Base-by-base conservation (phyloP, 1,140 invertebrate genomes). In the Eubasilissa regina region DNA sequence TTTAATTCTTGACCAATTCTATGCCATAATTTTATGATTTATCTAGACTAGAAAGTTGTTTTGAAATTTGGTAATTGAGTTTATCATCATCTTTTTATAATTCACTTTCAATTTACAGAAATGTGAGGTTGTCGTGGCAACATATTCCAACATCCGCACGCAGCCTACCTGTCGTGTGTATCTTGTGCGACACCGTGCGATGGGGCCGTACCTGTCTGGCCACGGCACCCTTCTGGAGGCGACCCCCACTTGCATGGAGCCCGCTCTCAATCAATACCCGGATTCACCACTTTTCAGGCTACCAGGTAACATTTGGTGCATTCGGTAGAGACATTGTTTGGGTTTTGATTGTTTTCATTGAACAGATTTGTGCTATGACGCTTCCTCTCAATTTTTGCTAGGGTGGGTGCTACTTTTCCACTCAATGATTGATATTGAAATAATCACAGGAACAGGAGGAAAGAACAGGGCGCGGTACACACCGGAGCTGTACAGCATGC, bases 91-190 rank as follows among this genome's bases (percentile, higher is more conserved):
- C n/a, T n/a, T n/a, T n/a, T n/a, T n/a, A n/a, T n/a, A n/a, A n/a
- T n/a, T n/a, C n/a, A n/a, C n/a, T n/a, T n/a, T 35, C 1, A 35
- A 12, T 19, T 86, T 86, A 13, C 84, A 94, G 93, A 94, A 96
- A 80, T 97, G 95, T 86, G 93, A 92, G 19, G 92, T 96, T 85
- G 94, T 97, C 85, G 94, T 98, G 6, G 93, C 95, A 73, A 96
- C 97, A 48, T 97, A 96, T 82, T 98, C 96, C 83, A 97, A 94
- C 85, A 95, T 97, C 74, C 93, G 93, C 85, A 93, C 92, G n/a
- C 88, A 94, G 62, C 96, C 96, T 0, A 92, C 92, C 21, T 97
- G 96, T 84, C 92, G 94, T 86, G 94, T 97, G 77, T 97, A 95
- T 85, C 89, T 92, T 83, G 89, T 97, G 84, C 47, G 21, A 47